A percentile compares a stretch with the other conserved stretches of the same genome.
Evolutionary conservation across 1,140 invertebrate genomes (phyloP).

Genomic region (Drosophila teissieri): DNA sequence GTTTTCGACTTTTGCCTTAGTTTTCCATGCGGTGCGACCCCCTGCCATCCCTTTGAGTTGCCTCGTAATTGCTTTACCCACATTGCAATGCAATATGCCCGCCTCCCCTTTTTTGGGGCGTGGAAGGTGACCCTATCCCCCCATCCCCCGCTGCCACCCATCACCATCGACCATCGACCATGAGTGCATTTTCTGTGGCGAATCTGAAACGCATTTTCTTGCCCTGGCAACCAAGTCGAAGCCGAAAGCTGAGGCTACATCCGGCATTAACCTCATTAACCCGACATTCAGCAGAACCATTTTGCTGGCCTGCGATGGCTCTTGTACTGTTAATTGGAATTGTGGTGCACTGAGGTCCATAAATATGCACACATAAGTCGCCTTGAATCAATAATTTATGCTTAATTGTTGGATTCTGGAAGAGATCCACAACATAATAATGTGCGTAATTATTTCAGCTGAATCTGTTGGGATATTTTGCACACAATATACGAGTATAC

Average conservation of each 20-base stretch:
- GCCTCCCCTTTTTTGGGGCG: neutral
- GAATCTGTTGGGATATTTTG: neutral
- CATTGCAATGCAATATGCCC: slow-evolving; percentile 34
- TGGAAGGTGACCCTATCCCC: no score
- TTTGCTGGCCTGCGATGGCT: slow-evolving; percentile 1
- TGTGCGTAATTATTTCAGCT: neutral
- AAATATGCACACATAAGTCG: slow-evolving; percentile 30
- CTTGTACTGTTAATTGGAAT: slow-evolving; percentile 42
- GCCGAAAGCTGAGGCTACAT: slow-evolving; percentile 35
- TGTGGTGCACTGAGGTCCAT: slow-evolving; percentile 26
- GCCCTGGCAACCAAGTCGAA: slow-evolving; percentile 15
- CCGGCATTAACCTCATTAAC: slow-evolving; percentile 45
- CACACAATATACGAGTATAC: neutral
- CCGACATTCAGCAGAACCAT: slow-evolving; percentile 32
- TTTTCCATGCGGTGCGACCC: slow-evolving; percentile 8
- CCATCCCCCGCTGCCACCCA: no score
- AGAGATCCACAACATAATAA: neutral
- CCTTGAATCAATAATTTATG: slow-evolving; percentile 33
- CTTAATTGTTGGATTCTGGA: slow-evolving; percentile 17
- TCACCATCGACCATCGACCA: neutral
- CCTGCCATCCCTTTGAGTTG: slow-evolving; percentile 3
- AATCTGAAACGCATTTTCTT: slow-evolving; percentile 22
- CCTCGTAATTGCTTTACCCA: slow-evolving; percentile 45
- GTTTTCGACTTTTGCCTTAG: slow-evolving; percentile 48
- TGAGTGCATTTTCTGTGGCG: slow-evolving; percentile 32